Evolutionary conservation across 2,888 invertebrate genomes (phyloP).

Genomic region (Willowsia nigromaculata): DNA sequence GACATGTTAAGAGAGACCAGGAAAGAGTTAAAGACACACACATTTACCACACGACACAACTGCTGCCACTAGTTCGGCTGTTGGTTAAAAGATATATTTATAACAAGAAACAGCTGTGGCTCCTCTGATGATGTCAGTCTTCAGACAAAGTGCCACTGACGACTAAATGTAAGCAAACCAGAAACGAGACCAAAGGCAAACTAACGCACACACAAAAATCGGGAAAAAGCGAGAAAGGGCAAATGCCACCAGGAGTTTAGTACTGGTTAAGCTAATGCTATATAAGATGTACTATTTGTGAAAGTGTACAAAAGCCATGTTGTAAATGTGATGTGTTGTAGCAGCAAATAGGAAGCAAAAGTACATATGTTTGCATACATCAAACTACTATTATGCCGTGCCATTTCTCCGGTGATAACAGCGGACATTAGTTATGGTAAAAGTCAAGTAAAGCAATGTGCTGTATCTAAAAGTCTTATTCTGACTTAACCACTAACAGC

Average conservation of each 20-base stretch:
- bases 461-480: slow-evolving; percentile 9
- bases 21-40: slow-evolving; percentile 31
- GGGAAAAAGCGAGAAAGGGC: slow-evolving; percentile 52
- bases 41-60: slow-evolving; percentile 43
- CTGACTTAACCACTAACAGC: background rate
- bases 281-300: background rate
- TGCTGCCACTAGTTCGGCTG: background rate
- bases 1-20: slow-evolving; percentile 37
- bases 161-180: slow-evolving; percentile 64
- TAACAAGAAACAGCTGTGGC: slow-evolving; percentile 64
- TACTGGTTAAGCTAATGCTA: background rate
- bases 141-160: slow-evolving; percentile 51
- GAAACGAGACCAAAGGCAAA: slow-evolving; percentile 57
- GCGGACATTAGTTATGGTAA: slow-evolving; percentile 44
- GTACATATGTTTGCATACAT: slow-evolving; percentile 50
- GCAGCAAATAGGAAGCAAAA: slow-evolving; percentile 5
- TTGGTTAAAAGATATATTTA: slow-evolving; percentile 34
- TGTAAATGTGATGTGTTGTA: slow-evolving; percentile 16
- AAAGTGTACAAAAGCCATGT: slow-evolving; percentile 11
- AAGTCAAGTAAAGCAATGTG: slow-evolving; percentile 27
- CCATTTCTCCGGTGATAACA: slow-evolving; percentile 32
- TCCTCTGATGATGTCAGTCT: slow-evolving; percentile 34
- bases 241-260: slow-evolving; percentile 55
- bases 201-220: slow-evolving; percentile 36
- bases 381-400: slow-evolving; percentile 31